Percentiles rank a stretch among this genome's conserved stretches.
Evolutionary conservation across 2,888 invertebrate species (phyloP).

Genomic region (Polydrusus cervinus): DNA sequence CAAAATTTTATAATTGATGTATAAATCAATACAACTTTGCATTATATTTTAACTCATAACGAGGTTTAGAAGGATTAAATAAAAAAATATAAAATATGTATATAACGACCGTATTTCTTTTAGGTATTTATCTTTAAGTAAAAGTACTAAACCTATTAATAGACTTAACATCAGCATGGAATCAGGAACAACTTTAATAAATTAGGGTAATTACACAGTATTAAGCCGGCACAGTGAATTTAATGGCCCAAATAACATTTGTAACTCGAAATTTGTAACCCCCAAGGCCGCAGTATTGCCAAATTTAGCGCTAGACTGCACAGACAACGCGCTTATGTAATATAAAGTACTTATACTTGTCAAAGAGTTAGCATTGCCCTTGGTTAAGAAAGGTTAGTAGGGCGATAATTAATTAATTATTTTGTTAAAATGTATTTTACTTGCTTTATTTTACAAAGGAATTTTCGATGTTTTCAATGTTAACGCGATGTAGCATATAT

Average conservation of each 20-base stretch:
- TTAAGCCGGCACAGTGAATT: slow-evolving; percentile 30
- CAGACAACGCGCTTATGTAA: slow-evolving; percentile 26
- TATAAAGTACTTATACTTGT: slow-evolving; percentile 18
- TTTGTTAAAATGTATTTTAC: too few species aligned
- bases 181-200: slow-evolving; percentile 20
- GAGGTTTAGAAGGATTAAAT: neutral
- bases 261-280: slow-evolving; percentile 28
- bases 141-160: too few species aligned
- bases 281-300: slow-evolving; percentile 29
- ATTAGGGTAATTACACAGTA: slow-evolving; percentile 26
- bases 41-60: too few species aligned
- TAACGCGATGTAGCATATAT: too few species aligned
- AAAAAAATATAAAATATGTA: neutral
- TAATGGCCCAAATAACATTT: slow-evolving; percentile 35
- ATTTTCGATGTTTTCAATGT: too few species aligned
- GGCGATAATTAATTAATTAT: neutral
- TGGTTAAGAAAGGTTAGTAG: neutral
- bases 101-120: too few species aligned
- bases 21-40: too few species aligned
- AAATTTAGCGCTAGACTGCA: slow-evolving; percentile 24
- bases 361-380: neutral
- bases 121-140: too few species aligned
- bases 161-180: slow-evolving; percentile 1
- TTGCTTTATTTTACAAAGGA: too few species aligned
- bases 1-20: too few species aligned